Base-by-base conservation (phyloP, 2,888 invertebrate species). In the Amiota communis region DNA sequence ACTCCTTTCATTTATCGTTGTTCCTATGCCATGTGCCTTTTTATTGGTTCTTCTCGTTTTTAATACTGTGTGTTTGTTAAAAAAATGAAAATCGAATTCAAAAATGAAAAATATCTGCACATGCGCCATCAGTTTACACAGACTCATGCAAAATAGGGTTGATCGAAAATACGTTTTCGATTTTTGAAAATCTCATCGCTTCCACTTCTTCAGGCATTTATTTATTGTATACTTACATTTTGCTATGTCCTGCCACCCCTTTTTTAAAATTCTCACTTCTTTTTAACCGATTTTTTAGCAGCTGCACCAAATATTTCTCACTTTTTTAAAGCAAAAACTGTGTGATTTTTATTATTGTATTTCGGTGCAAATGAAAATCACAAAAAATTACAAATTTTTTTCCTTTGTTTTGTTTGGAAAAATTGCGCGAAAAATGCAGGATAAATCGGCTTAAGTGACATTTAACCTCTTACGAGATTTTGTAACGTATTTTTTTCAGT, bases 361-460 rank as follows among this genome's bases (percentile, higher is more conserved):
- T 57, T 56, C 15, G 13, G 51, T 51, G 71, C 59, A 76, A 79
- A 76, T 76, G 63, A 73, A 77, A 78, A 75, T 78, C 80, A 36
- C 65, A 23, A 71, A 76, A 81, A 77, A 77, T 69, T 63, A 53
- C 47, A 57, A 69, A 51, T 68, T 68, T 53, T n/a, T 51, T 36
- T 68, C 4, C 36, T 68, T 68, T 63, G 63, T 36, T 63, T 46
- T 36, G 3, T 63, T 63, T 36, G 46, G 12, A 9, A 49, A 65
- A 65, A 51, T 13, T 36, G 63, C 63, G 63, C 63, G 63, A 78
- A 77, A 73, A 74, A 13, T 73, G 15, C 10, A 20, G 59, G 68
- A 49, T 61, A 72, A 82, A 83, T 85, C 82, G 71, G 82, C 80
- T 83, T 78, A 85, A 79, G 78, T 86, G 86, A 83, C 86, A 85